Evolutionary conservation across 2,888 invertebrate genomes (phyloP), one percentile per base, ranked within the genome.

Genomic region (Linhomoeus sp.): DNA sequence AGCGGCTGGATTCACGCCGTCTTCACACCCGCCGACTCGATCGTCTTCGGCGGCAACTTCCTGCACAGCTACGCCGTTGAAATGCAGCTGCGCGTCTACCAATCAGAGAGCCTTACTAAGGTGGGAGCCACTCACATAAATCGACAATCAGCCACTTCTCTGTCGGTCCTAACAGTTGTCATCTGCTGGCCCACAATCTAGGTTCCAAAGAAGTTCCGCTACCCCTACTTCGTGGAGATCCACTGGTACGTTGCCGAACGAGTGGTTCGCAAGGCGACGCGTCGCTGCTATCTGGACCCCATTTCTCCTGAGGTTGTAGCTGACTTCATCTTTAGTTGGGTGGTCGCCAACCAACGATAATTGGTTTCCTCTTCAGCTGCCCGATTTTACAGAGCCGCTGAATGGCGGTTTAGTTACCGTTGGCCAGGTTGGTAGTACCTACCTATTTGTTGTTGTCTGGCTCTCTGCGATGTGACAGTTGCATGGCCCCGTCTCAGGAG

Each of bases 1-100:
- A 87, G 90, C 17, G 72, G 92, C 0, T 94, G 94, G 94, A 94
- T 94, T 52, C 94, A 94, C 71, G 92, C 90, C 1, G 94, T 94
- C 2, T 92, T 83, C 67, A 97, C 94, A 0, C 90, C 90, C 1
- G 77, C 79, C 49, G 92, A 94, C 68, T 87, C 90, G 0, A 72
- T 97, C 7, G 94, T 97, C 3, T 94, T 94, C 68, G 94, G 94
- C 3, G 94, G 94, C 1, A 97, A 94, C 68, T 94, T 94, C 68
- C 71, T 97, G 45, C 92, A 94, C 66, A 85, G 82, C 54, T 87
- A 85, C 64, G 86, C 87, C 19, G 88, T 94, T 56, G 84, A 86
- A 52, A 88, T 87, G 64, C 97, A 97, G 63, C 71, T 97, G 44
- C 79, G 84, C 67, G 85, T 88, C n/a, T 85, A 85, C 1, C 83